These are phyloP conservation scores for Apodemia duryi DNA, from an alignment of 2,888 invertebrate genomes.

Conservation along the genomic window DNA sequence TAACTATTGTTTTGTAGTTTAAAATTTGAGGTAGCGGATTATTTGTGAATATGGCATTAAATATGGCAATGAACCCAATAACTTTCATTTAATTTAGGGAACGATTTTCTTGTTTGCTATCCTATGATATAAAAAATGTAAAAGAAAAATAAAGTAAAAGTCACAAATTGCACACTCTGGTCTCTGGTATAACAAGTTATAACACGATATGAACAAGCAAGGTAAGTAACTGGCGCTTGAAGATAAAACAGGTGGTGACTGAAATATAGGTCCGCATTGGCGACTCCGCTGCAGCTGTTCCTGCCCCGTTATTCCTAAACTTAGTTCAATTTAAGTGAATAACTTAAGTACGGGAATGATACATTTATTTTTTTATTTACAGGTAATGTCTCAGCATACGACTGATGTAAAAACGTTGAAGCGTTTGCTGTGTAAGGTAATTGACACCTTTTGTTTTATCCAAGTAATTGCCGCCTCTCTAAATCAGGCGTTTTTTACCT, in stretches of 20 bases:
- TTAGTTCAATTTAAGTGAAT: constrained; percentile 6
- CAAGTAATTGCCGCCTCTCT: neutral
- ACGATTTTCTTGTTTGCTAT: no score
- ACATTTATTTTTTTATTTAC: neutral
- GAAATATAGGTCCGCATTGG: constrained; percentile 68
- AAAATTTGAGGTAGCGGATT: no score
- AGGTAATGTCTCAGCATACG: neutral
- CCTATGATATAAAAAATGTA: no score
- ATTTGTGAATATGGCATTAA: no score
- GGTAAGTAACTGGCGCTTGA: constrained; percentile 46
- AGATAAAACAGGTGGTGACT: constrained; percentile 68
- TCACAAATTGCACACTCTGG: neutral
- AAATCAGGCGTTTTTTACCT: no score
- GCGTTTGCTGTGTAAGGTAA: neutral
- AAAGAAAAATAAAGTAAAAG: no score
- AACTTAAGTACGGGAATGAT: neutral
- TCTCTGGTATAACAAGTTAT: neutral
- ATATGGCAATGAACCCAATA: no score
- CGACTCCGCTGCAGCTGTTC: constrained; percentile 47
- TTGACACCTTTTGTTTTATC: neutral
- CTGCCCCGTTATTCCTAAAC: neutral
- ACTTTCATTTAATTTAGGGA: no score
- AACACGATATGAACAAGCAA: constrained; percentile 3
- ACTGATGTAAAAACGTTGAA: neutral
- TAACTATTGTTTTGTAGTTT: no score